Percentiles rank a stretch among this genome's conserved stretches.
These are phyloP conservation scores for Brenthis daphne DNA, from an alignment of 2,888 invertebrate genomes.

Conservation along the genomic window DNA sequence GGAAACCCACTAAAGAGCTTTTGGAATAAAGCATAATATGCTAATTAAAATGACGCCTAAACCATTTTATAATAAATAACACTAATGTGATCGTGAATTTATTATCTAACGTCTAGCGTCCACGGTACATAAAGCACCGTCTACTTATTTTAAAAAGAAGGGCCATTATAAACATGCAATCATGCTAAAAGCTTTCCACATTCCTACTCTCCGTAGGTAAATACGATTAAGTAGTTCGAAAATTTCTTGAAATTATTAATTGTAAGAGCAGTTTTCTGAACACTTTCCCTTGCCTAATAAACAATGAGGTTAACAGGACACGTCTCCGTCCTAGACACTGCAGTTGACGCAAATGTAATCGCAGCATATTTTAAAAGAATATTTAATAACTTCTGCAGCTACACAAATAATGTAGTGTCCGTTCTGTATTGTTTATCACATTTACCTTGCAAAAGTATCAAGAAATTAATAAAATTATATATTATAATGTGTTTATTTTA, in stretches of 20 bases:
- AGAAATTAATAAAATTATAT: slow-evolving; percentile 68
- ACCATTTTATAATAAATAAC: background rate
- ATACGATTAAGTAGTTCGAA: slow-evolving; percentile 70
- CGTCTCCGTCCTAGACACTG: slow-evolving; percentile 68
- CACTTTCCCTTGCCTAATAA: slow-evolving; percentile 59
- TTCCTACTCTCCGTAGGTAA: slow-evolving; percentile 68
- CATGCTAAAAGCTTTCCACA: slow-evolving; percentile 72
- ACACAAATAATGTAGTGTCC: slow-evolving; percentile 64
- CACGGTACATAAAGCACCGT: background rate
- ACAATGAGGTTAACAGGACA: slow-evolving; percentile 58
- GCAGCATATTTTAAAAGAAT: slow-evolving; percentile 47
- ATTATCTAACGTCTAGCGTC: background rate
- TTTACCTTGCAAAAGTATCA: slow-evolving; percentile 77
- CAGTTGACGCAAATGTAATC: slow-evolving; percentile 54
- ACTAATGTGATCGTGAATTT: background rate
- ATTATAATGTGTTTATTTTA: slow-evolving; percentile 36
- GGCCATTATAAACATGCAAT: slow-evolving; percentile 57
- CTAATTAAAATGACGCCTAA: slow-evolving; percentile 2
- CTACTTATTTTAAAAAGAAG: slow-evolving; percentile 38
- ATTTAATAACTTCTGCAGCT: slow-evolving; percentile 49
- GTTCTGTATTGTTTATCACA: slow-evolving; percentile 68
- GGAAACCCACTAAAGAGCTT: background rate
- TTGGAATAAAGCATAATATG: background rate
- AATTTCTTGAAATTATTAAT: slow-evolving; percentile 73
- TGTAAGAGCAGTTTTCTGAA: slow-evolving; percentile 71